Conservation (phyloP, 2,113 vertebrate species). For the Sialia sialis region DNA sequence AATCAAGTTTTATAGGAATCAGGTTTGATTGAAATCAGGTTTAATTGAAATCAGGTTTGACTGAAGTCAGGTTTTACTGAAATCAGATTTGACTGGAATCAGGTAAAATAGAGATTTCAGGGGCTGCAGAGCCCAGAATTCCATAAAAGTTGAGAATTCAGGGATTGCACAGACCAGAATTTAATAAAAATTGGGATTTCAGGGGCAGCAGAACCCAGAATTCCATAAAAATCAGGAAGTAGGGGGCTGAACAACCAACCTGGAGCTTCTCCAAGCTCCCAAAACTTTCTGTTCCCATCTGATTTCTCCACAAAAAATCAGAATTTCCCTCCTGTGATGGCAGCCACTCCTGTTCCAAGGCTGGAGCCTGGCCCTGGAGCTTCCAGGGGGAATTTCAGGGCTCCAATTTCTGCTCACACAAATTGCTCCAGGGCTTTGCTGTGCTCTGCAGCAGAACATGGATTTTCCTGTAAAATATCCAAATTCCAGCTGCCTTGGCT, state of each 20-base stretch:
- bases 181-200: rapidly evolving
- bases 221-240: neutral
- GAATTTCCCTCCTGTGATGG: neutral
- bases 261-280: neutral
- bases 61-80: neutral
- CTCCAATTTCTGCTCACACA: neutral
- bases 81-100: neutral
- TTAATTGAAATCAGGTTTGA: neutral
- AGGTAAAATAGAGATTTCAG: rapidly evolving
- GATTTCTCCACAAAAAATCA: neutral
- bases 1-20: neutral
- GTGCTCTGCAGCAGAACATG: neutral
- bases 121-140: neutral
- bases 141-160: rapidly evolving
- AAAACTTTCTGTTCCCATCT: neutral
- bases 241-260: neutral
- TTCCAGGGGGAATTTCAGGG: neutral
- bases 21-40: too few relatives aligned
- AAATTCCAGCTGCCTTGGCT: neutral
- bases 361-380: neutral
- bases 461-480: neutral
- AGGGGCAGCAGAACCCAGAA: neutral
- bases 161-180: neutral
- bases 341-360: neutral
- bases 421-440: neutral